These are phyloP conservation scores for Arrhopalites spinosus DNA, from an alignment of 2,888 invertebrate genomes.

Conservation along the genomic window DNA sequence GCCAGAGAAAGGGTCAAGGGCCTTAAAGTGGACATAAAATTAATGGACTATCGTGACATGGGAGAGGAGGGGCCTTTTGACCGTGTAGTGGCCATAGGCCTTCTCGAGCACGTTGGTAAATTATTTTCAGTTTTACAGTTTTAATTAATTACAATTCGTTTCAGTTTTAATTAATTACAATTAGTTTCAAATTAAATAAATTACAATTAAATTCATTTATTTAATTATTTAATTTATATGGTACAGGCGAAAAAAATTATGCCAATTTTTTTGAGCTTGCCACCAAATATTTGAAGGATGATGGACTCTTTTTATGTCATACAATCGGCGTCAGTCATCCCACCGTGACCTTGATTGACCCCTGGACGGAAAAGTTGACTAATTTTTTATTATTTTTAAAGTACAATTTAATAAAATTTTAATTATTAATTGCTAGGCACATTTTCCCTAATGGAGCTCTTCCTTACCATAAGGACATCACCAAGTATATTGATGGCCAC, in stretches of 20 bases:
- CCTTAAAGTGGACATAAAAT: slow-evolving; percentile 11
- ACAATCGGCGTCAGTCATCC: slow-evolving; percentile 40
- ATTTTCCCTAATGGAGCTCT: slow-evolving; percentile 54
- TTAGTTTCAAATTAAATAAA: too few species aligned
- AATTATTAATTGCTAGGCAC: too few species aligned
- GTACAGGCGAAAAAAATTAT: slow-evolving; percentile 41
- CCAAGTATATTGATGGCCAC: slow-evolving; percentile 40
- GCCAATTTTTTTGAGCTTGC: slow-evolving; percentile 41
- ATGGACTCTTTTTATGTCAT: slow-evolving; percentile 48
- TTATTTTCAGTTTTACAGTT: too few species aligned
- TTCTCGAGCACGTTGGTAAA: slow-evolving; percentile 51
- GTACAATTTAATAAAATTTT: too few species aligned
- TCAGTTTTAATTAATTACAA: too few species aligned
- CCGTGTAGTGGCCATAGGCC: slow-evolving; percentile 50
- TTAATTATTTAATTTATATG: too few species aligned
- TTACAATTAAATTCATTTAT: too few species aligned
- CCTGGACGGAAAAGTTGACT: slow-evolving; percentile 51
- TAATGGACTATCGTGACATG: slow-evolving; percentile 10
- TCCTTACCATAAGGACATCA: slow-evolving; percentile 48
- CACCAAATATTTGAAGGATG: slow-evolving; percentile 40
- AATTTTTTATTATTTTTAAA: too few species aligned
- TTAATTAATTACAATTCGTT: too few species aligned
- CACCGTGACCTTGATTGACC: slow-evolving; percentile 27
- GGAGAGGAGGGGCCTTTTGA: slow-evolving; percentile 35
- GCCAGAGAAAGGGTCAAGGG: slow-evolving; percentile 5